Percentiles rank a stretch among this genome's conserved stretches.
These are phyloP conservation scores for Hydropsyche tenuis DNA, from an alignment of 1,140 invertebrate genomes.

Conservation along the genomic window DNA sequence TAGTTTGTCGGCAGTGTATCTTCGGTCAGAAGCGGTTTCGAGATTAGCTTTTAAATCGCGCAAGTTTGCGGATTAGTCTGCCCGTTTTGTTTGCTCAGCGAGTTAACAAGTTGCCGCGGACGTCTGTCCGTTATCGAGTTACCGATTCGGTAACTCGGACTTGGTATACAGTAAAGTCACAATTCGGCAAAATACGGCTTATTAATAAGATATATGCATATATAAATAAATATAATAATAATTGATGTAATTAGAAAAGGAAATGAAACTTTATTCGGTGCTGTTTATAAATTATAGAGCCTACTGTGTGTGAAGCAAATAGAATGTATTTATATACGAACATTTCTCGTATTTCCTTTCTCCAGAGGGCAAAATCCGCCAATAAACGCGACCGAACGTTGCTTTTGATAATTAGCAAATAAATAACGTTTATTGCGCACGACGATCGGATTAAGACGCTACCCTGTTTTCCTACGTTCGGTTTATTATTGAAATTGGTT, in stretches of 20 bases:
- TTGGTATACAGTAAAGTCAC: too few species aligned
- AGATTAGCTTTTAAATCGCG: conserved; percentile 5
- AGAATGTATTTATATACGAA: background rate
- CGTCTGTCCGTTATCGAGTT: background rate
- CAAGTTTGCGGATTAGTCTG: conserved; percentile 1
- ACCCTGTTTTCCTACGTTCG: too few species aligned
- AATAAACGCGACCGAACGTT: too few species aligned
- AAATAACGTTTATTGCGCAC: too few species aligned
- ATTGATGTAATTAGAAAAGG: background rate
- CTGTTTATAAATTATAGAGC: background rate
- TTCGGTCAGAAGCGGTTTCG: background rate
- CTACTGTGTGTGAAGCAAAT: background rate
- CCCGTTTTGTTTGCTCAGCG: background rate
- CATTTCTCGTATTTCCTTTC: too few species aligned
- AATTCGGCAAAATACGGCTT: background rate
- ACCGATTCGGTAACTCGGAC: too few species aligned
- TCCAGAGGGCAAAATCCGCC: too few species aligned
- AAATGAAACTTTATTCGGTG: background rate
- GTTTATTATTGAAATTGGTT: too few species aligned
- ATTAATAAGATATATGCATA: background rate
- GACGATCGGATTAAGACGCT: too few species aligned
- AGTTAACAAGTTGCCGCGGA: background rate
- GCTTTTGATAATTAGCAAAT: too few species aligned
- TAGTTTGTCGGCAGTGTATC: background rate
- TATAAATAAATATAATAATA: background rate